Evolutionary conservation across 2,113 vertebrate species (phyloP), one percentile per base, ranked within the genome.

Genomic region (Tychaedon coryphoeus): DNA sequence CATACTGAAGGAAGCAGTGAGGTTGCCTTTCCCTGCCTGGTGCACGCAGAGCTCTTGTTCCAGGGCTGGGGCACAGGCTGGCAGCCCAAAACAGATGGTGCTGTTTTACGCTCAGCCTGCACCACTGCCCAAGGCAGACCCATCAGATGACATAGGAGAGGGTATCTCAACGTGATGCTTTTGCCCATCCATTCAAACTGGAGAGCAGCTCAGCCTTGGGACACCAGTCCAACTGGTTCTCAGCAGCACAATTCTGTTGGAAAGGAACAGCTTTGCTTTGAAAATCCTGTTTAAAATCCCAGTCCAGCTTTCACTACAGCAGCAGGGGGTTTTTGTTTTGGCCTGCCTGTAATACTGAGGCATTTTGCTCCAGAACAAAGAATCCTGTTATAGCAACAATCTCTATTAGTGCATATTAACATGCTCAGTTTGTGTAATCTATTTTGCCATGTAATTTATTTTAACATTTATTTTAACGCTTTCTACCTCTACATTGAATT

Each of bases 321-420:
- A 93, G 53, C 7, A 1, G 51, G 40, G 60, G 73, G 72, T 85
- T 94, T 94, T 94, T 94, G 79, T 93, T 88, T 95, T 96, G 82
- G 79, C 88, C 86, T 94, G 78, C 71, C 40, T 60, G 12, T 83
- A 90, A 83, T 93, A 78, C 47, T 40, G 66, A 96, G 51, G 88
- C 94, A 78, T 95, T 94, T 94, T 84, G 56, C 90, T 88, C 33
- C 53, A 72, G 94, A 94, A 96, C 94, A 96, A 95, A 95, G 93
- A 92, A 67, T 77, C 82, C 92, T 73, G 50, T 91, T 96, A 92
- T 95, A 94, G 92, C 83, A 96, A 83, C 82, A 40, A 26, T 90
- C 56, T 88, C 80, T 83, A 81, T 93, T 94, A 95, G 67, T 61
- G 72, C 72, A 48, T 95, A 86, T 92, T 92, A 93, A 94, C 86